Base-by-base conservation (phyloP, 2,797 vertebrate genomes). In the Pipistrellus kuhlii region DNA sequence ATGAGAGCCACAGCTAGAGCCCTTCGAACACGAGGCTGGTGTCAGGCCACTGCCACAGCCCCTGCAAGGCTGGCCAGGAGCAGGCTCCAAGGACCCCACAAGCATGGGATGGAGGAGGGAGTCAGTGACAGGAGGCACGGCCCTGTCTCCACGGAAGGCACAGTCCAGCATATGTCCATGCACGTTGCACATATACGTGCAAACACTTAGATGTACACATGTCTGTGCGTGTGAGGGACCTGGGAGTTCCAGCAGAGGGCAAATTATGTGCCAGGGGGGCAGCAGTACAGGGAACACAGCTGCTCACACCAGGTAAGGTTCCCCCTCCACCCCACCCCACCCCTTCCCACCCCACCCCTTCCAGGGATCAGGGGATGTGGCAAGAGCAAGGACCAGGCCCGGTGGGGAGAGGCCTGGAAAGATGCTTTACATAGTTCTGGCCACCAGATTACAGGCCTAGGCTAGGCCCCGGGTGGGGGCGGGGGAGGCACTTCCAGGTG, bases 361-460 rank as follows among this genome's bases (percentile, higher is more conserved):
- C 77, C 86, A 73, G 59, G 46, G 62, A 88, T 46, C 46, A 30
- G 73, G 80, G 86, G 44, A 77, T n/a, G 13, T 30, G 94, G 84
- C 91, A 76, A 81, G 59, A 87, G 55, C 46, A 76, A 64, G 88
- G 75, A n/a, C 71, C 68, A 75, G 44, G 83, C 46, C 86, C 0
- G 12, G 69, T 14, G 53, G n/a, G 81, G 66, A 90, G 72, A 97
- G 95, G 97, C 97, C 97, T 93, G 62, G 96, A 97, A 95, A 97
- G 97, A 98, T 98, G 96, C 96, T 97, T 98, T 93, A 96, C 97
- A 98, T 98, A 98, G 97, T 97, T 98, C 97, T 95, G 96, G 94
- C 97, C 97, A 97, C 97, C 97, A 97, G 97, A 98, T 98, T 98
- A 98, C 96, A 44, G 46, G 96, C 97, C 97, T 95, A 95, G 92